Evolutionary conservation across 2,888 invertebrate species (phyloP).

Genomic region (Sipunculus nudus): DNA sequence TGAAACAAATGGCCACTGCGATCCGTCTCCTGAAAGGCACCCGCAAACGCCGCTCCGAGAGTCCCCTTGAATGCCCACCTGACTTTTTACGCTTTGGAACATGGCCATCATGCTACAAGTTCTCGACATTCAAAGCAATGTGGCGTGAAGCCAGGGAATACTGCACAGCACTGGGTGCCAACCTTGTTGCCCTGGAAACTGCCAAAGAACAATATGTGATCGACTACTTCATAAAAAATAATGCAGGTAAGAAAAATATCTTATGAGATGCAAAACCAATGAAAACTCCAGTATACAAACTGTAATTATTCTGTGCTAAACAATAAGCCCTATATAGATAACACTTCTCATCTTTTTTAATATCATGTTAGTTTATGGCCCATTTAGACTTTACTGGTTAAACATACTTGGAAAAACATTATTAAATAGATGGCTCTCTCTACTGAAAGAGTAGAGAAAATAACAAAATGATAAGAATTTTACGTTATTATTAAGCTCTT

Average conservation of each 20-base stretch:
- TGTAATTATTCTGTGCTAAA: too few relatives aligned
- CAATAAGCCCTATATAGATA: too few relatives aligned
- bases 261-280: too few relatives aligned
- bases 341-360: too few relatives aligned
- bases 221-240: constrained; percentile 52
- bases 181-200: constrained; percentile 50
- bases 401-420: too few relatives aligned
- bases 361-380: too few relatives aligned
- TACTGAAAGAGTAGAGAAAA: too few relatives aligned
- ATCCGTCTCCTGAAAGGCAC: constrained; percentile 20
- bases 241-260: constrained; percentile 43
- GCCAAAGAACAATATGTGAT: constrained; percentile 53
- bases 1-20: constrained; percentile 19
- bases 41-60: background rate
- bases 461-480: too few relatives aligned
- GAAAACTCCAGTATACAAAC: too few relatives aligned
- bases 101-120: constrained; percentile 52
- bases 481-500: too few relatives aligned
- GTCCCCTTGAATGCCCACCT: constrained; percentile 42
- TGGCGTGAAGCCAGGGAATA: constrained; percentile 57
- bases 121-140: constrained; percentile 52
- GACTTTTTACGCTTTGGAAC: constrained; percentile 48
- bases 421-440: too few relatives aligned
- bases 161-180: constrained; percentile 53
- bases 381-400: too few relatives aligned